Evolutionary conservation across 1,140 invertebrate genomes (phyloP), one percentile per base, ranked within the genome.

Genomic region (Holcopasites calliopsidis): DNA sequence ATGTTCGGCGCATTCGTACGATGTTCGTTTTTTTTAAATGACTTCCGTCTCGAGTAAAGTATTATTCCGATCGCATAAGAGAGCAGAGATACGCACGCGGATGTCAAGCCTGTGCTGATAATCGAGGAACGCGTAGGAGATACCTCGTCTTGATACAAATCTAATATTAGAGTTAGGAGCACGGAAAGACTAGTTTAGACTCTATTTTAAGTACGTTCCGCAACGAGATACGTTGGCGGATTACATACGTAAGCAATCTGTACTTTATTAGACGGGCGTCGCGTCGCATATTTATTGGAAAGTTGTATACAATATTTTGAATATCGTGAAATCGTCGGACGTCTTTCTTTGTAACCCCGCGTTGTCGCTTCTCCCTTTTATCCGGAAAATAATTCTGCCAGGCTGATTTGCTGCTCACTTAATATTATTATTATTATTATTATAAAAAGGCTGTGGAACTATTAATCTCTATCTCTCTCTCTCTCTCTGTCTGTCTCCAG

Each of bases 181-280:
- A 84, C 77, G 70, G n/a, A 87, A 87, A 86, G 77, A 80, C 49
- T 89, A 89, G 87, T 75, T 85, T 89, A 89, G 86, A 82, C 68
- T 88, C 84, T 90, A 90, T 89, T 90, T 90, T 89, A 89, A 83
- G 85, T 89, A 90, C 86, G 23, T 85, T 88, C 82, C 69, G 88
- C 33, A 33, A 82, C 70, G 54, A 84, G 73, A 85, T n/a, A n/a
- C 60, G 62, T 62, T 68, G 74, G 71, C 55, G 70, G 84, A 68
- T 83, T 79, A 80, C 38, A 78, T 86, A 87, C 44, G 13, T n/a
- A n/a, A 87, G 79, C 80, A 78, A 86, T 80, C 58, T 66, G 73
- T 86, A 86, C 26, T 85, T 74, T 13, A 47, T 83, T 81, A 83
- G 47, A 49, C 64, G 72, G 74, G 77, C 72, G 44, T 47, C 44